A percentile compares a stretch with the other conserved stretches of the same genome.
Conservation (phyloP, 2,113 vertebrate species). For the Colius striatus region DNA sequence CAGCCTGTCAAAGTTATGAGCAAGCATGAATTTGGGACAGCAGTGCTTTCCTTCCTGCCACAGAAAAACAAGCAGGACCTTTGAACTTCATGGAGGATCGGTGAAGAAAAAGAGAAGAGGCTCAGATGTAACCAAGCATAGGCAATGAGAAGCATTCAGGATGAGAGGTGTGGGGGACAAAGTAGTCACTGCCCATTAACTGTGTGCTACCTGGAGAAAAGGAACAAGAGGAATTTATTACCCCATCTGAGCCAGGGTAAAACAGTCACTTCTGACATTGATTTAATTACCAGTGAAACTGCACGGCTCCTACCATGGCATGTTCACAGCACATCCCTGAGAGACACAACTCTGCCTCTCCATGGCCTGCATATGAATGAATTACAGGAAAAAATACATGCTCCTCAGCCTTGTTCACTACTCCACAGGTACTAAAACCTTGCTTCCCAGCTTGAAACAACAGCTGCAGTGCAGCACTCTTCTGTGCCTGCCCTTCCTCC, state of each 20-base stretch:
- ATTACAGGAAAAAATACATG: background rate
- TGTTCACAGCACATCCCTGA: background rate
- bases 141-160: background rate
- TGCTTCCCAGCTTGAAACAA: background rate
- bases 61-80: background rate
- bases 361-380: background rate
- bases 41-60: background rate
- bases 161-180: background rate
- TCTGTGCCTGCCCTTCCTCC: background rate
- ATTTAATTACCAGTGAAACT: background rate
- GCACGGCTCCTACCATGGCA: rapidly evolving
- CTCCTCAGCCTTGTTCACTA: background rate
- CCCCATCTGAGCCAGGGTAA: background rate
- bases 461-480: background rate
- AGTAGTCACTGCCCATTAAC: background rate
- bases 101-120: background rate
- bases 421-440: background rate
- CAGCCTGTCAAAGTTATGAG: background rate
- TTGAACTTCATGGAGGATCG: background rate
- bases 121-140: background rate
- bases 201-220: background rate
- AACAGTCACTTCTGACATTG: background rate
- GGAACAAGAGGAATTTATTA: background rate
- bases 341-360: background rate
- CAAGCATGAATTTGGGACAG: background rate